Percentiles rank a stretch among this genome's conserved stretches.
These are phyloP conservation scores for Clarias fuscus DNA, from an alignment of 2,797 vertebrate species.

Conservation along the genomic window DNA sequence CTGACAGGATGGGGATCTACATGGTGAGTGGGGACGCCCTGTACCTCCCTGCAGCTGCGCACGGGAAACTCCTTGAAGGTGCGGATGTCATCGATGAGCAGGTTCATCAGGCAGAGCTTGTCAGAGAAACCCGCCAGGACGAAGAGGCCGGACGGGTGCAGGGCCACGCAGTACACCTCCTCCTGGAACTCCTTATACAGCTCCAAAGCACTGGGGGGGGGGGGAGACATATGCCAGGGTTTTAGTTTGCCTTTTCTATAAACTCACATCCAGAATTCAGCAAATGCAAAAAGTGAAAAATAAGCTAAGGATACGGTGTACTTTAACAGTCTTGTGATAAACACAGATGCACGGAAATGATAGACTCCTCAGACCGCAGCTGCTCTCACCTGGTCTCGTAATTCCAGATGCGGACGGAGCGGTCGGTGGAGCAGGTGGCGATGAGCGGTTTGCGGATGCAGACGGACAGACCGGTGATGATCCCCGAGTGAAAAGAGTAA, in stretches of 20 bases:
- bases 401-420: constrained; percentile 92
- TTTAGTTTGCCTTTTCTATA: no score
- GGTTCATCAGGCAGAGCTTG: constrained; percentile 88
- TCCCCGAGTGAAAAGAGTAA: constrained; percentile 83
- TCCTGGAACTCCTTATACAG: constrained; percentile 88
- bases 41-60: constrained; percentile 88
- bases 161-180: constrained; percentile 82
- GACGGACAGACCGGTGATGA: constrained; percentile 85
- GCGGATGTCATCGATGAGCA: constrained; percentile 87
- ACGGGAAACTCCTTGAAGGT: constrained; percentile 86
- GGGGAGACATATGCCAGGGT: neutral
- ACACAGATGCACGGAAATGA: neutral
- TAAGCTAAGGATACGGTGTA: neutral
- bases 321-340: neutral
- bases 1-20: no score
- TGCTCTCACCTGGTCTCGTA: constrained; percentile 85
- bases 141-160: constrained; percentile 89
- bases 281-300: neutral
- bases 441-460: constrained; percentile 88
- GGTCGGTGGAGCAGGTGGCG: constrained; percentile 90
- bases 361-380: no score
- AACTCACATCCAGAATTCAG: no score
- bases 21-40: neutral
- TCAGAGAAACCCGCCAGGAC: constrained; percentile 90
- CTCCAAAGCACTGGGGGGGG: constrained; percentile 75